Base-by-base conservation (phyloP, 2,113 vertebrate species). In the Xyrauchen texanus region DNA sequence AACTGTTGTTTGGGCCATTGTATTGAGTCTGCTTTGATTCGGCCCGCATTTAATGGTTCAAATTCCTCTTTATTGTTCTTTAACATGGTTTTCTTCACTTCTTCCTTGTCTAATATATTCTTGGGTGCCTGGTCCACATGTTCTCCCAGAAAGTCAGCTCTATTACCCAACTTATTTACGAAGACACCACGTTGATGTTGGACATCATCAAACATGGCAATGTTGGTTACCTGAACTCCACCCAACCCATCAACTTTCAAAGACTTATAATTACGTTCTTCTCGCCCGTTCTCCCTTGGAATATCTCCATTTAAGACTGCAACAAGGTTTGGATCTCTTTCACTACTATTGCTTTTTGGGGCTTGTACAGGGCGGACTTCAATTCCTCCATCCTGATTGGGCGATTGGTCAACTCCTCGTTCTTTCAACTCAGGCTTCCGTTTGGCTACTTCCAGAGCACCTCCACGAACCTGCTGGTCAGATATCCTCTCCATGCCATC, bases 61-160 rank as follows among this genome's bases (percentile, higher is more conserved):
- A 1, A 34, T 42, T 73, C 15, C 78, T 57, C 11, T 52, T 62
- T 44, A n/a, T 21, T 64, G 16, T 53, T 4, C 45, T 81, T 51
- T 34, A 34, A 34, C 21, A 34, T 34, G 21, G 21, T 34, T 52
- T 82, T 63, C 51, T 81, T 63, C 47, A 34, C 83, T 46, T 72
- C 49, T 52, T 13, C 44, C 46, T 45, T 72, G 13, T 49, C 44
- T 11, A 34, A 51, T 47, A 53, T 61, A 6, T 13, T 44, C 60
- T 55, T 64, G 68, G 7, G 21, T 34, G 61, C 34, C 7, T 55
- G 71, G 49, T 9, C 10, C 5, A 7, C 58, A 16, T 70, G 5
- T 16, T 42, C 67, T 58, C 63, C 66, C 4, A 61, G 7, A 69
- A 62, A 7, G 11, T 21, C 61, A 1, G 64, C 47, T 6, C 0